Conservation (phyloP, 2,797 vertebrate species). For the Morelia viridis region DNA sequence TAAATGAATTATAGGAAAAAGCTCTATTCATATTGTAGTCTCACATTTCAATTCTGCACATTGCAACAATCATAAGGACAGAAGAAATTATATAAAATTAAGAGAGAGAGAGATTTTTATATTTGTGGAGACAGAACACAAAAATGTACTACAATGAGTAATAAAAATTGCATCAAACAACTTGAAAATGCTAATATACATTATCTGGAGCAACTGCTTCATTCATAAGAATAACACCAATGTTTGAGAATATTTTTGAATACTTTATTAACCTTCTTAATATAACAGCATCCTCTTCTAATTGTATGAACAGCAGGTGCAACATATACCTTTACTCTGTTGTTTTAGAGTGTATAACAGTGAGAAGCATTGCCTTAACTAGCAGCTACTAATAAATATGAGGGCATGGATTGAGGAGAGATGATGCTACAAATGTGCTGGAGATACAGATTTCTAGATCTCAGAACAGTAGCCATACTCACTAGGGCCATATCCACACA, state of each 20-base stretch:
- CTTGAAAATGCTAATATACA: slow-evolving; percentile 46
- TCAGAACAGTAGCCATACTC: not conserved
- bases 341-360: not conserved
- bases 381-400: not conserved
- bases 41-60: slow-evolving; percentile 52
- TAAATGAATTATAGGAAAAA: slow-evolving; percentile 53
- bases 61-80: slow-evolving; percentile 49
- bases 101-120: slow-evolving; percentile 32
- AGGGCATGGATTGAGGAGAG: not conserved
- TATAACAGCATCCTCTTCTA: not conserved
- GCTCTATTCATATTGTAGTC: slow-evolving; percentile 48
- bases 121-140: slow-evolving; percentile 14
- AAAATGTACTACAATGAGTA: slow-evolving; percentile 54
- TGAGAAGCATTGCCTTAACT: not conserved
- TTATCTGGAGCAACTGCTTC: slow-evolving; percentile 36
- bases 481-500: not conserved
- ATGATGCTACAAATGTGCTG: not conserved
- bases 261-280: slow-evolving; percentile 27
- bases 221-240: slow-evolving; percentile 42
- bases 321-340: not conserved
- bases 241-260: slow-evolving; percentile 39
- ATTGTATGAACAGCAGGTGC: not conserved
- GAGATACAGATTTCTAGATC: not conserved
- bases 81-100: slow-evolving; percentile 58
- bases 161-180: slow-evolving; percentile 62